These are phyloP conservation scores for Drosophila seguyi DNA, from an alignment of 1,140 invertebrate species.

Conservation along the genomic window DNA sequence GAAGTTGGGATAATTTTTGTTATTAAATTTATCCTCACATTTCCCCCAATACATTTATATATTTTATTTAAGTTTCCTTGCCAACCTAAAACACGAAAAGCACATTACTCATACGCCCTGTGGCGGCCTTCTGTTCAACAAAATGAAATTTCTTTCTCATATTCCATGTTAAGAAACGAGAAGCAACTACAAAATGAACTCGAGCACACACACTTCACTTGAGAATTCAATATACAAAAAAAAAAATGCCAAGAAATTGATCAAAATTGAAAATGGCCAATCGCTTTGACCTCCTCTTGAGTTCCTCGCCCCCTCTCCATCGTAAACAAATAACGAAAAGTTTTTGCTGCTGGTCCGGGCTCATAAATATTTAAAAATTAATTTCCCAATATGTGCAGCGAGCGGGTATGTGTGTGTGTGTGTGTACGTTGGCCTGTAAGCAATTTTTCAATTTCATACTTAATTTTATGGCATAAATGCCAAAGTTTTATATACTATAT, in stretches of 20 bases:
- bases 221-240: slow-evolving; percentile 59
- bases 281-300: slow-evolving; percentile 26
- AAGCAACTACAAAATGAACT: slow-evolving; percentile 49
- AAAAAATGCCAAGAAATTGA: slow-evolving; percentile 39
- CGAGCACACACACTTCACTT: slow-evolving; percentile 46
- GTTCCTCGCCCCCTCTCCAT: slow-evolving; percentile 5
- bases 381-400: slow-evolving; percentile 77
- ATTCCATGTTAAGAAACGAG: slow-evolving; percentile 59
- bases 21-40: slow-evolving; percentile 10
- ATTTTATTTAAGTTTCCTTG: slow-evolving; percentile 16
- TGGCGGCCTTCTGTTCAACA: slow-evolving; percentile 53
- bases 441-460: slow-evolving; percentile 83
- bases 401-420: background rate
- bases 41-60: slow-evolving; percentile 4
- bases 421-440: slow-evolving; percentile 45
- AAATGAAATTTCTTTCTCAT: slow-evolving; percentile 64
- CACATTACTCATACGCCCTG: slow-evolving; percentile 77
- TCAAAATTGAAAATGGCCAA: slow-evolving; percentile 59
- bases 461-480: slow-evolving; percentile 83
- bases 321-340: slow-evolving; percentile 64
- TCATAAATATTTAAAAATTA: slow-evolving; percentile 84
- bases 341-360: slow-evolving; percentile 24
- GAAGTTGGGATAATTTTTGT: slow-evolving; percentile 13
- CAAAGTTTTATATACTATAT: slow-evolving; percentile 65
- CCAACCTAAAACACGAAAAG: slow-evolving; percentile 55